These are phyloP conservation scores for Ostrea denselamellosa DNA, from an alignment of 1,140 invertebrate species.

Conservation along the genomic window DNA sequence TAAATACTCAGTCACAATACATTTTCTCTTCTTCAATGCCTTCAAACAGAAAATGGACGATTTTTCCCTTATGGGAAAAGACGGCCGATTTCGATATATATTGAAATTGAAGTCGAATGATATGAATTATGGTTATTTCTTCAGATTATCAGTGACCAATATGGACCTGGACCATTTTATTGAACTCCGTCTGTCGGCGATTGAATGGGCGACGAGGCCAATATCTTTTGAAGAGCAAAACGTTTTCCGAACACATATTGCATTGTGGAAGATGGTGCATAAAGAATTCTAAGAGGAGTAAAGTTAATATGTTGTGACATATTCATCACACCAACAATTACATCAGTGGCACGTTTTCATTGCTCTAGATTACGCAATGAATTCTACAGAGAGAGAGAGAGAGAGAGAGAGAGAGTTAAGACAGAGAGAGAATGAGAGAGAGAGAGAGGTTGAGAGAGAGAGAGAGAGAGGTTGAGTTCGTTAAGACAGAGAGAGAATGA, in stretches of 20 bases:
- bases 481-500: neutral
- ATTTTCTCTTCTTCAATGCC: too few species aligned
- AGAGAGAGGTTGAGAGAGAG: neutral
- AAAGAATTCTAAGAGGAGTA: neutral
- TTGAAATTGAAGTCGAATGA: too few species aligned
- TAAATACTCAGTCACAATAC: too few species aligned
- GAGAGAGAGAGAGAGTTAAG: neutral
- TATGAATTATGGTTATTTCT: too few species aligned
- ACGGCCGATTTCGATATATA: too few species aligned
- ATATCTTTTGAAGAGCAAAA: neutral
- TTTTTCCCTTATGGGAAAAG: too few species aligned
- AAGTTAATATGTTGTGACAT: slow-evolving; percentile 13
- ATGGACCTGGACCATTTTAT: too few species aligned
- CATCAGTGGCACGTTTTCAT: neutral
- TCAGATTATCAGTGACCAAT: too few species aligned
- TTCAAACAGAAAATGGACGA: too few species aligned
- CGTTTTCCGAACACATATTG: neutral
- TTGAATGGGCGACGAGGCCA: neutral
- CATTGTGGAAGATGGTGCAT: neutral
- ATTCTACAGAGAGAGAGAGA: neutral
- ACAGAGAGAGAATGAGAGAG: neutral
- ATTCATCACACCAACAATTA: slow-evolving; percentile 6
- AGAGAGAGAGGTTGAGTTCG: neutral
- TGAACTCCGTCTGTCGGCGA: too few species aligned
- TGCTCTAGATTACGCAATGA: neutral